A percentile compares a stretch with the other conserved stretches of the same genome.
phyloP scores from a whole-genome alignment of 2,888 invertebrate genomes.

The Euproctis similis region DNA sequence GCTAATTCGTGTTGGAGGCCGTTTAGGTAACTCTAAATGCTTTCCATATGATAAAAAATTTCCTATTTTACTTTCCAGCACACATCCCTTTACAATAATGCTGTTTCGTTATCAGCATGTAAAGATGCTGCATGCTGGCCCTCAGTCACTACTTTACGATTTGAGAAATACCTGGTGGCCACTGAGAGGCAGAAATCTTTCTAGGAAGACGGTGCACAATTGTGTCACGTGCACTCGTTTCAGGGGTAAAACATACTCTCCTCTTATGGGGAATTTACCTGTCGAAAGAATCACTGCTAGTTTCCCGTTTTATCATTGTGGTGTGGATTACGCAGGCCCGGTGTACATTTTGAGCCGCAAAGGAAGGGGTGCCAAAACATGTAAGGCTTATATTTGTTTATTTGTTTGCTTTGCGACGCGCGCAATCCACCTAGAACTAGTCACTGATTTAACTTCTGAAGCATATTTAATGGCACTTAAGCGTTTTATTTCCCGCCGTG shows the following conservation, averaged over 20 bases:
- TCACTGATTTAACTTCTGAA: background rate
- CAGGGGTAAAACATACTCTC: background rate
- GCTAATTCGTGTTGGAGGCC: constrained; percentile 1
- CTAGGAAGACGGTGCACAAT: constrained; percentile 6
- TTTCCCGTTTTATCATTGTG: constrained; percentile 1
- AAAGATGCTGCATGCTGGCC: constrained; percentile 7
- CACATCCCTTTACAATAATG: constrained; percentile 14
- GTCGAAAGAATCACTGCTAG: background rate
- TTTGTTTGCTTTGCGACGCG: background rate
- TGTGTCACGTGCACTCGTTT: constrained; percentile 2
- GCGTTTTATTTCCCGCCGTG: background rate
- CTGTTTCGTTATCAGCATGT: constrained; percentile 8
- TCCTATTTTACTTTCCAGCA: constrained; percentile 7
- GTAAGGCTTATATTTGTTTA: background rate
- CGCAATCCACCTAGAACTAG: constrained; percentile 1
- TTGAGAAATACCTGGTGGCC: constrained; percentile 7
- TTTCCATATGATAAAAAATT: constrained; percentile 1
- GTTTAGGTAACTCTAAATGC: background rate
- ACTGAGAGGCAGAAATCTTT: constrained; percentile 8
- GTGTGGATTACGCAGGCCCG: constrained; percentile 2
- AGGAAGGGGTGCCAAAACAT: background rate
- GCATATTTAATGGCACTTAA: background rate
- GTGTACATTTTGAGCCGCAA: constrained; percentile 1
- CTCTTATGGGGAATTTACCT: constrained; percentile 1
- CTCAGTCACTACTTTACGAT: constrained; percentile 6